Percentiles rank a stretch among this genome's conserved stretches.
Evolutionary conservation across 2,888 invertebrate species (phyloP).

Genomic region (Temnothorax unifasciatus): DNA sequence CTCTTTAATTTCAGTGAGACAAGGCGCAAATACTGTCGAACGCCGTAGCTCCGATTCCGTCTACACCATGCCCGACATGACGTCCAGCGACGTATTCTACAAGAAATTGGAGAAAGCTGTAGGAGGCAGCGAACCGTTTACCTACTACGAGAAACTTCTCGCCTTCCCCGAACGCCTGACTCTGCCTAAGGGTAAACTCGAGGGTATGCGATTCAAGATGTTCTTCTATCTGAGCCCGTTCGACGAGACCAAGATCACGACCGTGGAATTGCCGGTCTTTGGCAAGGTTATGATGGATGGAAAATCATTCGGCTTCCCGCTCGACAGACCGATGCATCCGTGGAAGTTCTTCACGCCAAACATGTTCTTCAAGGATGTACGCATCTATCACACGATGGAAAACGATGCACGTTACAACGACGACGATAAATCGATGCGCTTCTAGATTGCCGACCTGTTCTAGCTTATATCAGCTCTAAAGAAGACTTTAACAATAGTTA

Average conservation of each 20-base stretch:
- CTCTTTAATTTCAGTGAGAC: constrained; percentile 78
- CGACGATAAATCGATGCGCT: constrained; percentile 43
- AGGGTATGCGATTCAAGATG: constrained; percentile 89
- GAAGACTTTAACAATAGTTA: background rate
- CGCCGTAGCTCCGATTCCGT: constrained; percentile 80
- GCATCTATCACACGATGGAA: constrained; percentile 87
- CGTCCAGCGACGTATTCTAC: constrained; percentile 80
- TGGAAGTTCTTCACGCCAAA: constrained; percentile 88
- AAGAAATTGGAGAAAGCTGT: constrained; percentile 80
- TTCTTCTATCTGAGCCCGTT: constrained; percentile 89
- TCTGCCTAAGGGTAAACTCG: constrained; percentile 89
- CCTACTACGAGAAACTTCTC: constrained; percentile 78
- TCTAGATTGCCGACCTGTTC: constrained; percentile 8
- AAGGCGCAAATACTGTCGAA: constrained; percentile 82
- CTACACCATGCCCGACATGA: constrained; percentile 77
- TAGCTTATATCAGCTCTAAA: background rate
- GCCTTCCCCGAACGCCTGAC: constrained; percentile 88
- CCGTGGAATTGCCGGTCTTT: constrained; percentile 87
- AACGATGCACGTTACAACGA: background rate
- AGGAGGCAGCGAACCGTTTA: constrained; percentile 82
- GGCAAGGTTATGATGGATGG: constrained; percentile 86
- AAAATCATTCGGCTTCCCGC: constrained; percentile 88
- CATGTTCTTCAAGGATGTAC: constrained; percentile 88
- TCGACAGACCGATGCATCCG: constrained; percentile 87
- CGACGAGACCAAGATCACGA: constrained; percentile 86